Base-by-base conservation (phyloP, 1,140 invertebrate species). In the Trichonephila inaurata region DNA sequence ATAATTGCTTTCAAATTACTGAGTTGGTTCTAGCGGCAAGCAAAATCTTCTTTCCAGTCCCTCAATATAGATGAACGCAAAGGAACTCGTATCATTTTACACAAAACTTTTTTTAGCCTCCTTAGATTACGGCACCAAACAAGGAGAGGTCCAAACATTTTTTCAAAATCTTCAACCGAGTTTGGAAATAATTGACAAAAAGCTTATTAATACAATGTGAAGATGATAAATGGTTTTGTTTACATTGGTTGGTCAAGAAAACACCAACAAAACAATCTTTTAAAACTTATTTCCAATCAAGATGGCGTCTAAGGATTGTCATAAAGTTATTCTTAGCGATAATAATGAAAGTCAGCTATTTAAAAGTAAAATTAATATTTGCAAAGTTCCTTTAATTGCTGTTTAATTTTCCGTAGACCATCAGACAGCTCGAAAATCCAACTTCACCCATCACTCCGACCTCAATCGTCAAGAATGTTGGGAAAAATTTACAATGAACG, bases 401-500 rank as follows among this genome's bases (percentile, higher is more conserved):
- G 10, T 64, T 8, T 10, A 33, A 62, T 66, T 33, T 21, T 33
- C 72, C 14, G 24, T 28, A 18, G 72, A 16, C 51, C 33, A n/a
- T 58, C 2, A 12, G 16, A 44, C 62, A 19, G 21, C 18, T 24
- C 21, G 18, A 72, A 89, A 51, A 81, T 60, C 51, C 40, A 2
- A 51, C 33, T 12, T 33, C 91, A n/a, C 33, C 21, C 77, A n/a
- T 21, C 19, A 33, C 81, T 16, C 61, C 62, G 19, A 21, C 6
- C 33, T 62, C 33, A 87, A 64, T 62, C 81, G 44, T 33, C 51
- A 94, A 94, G 93, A 94, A 94, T 94, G 93, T 94, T 94, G 93
- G 93, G 93, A 94, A 94, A 94, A 85, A 82, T 85, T 94, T 94
- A 94, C 93, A 94, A 90, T 82, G 93, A 94, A 94, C 93, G 88